Evolutionary conservation across 2,113 vertebrate species (phyloP), one percentile per base, ranked within the genome.

Genomic region (Corythoichthys haematopterus): DNA sequence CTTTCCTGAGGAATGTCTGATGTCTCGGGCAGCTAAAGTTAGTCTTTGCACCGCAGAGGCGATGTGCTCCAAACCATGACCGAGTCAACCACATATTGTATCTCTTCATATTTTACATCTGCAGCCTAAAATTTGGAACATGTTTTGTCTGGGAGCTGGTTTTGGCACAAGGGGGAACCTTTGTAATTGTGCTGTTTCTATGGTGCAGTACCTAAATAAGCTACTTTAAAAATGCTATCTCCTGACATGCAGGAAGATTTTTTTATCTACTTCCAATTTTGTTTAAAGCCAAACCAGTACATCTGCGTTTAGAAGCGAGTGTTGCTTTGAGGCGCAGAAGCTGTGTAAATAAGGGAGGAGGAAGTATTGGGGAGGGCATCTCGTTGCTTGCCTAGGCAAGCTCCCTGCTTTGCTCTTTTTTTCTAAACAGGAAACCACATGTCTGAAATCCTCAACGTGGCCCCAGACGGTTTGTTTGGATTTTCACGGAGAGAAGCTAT

Each of bases 351-450:
- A 15, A 64, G 60, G 51, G 58, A 53, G 40, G 62, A 52, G 15
- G 58, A 70, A 48, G 10, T 64, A 33, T 33, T n/a, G 63, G 40
- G 58, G 61, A 68, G 56, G 61, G 52, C 57, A 72, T 66, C 70
- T 13, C n/a, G 20, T 48, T 1, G 14, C 48, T 69, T 64, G 28
- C 72, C 28, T 40, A 59, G 71, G 68, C 78, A 84, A 91, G 79
- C 89, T 90, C 89, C 91, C 87, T 79, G 85, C 80, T 87, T 87
- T 90, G 85, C 89, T 86, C 84, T 90, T 91, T 70, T 91, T 92
- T 90, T 89, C 84, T 76, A 93, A 94, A 96, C 94, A 96, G 94
- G 95, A 97, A 97, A 97, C 94, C 93, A 79, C 90, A 93, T 87
- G 94, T 96, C 94, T 97, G 94, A 95, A 92, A 93, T 91, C 91